phyloP scores from a whole-genome alignment of 2,888 invertebrate genomes.

The Junonia oenone region DNA sequence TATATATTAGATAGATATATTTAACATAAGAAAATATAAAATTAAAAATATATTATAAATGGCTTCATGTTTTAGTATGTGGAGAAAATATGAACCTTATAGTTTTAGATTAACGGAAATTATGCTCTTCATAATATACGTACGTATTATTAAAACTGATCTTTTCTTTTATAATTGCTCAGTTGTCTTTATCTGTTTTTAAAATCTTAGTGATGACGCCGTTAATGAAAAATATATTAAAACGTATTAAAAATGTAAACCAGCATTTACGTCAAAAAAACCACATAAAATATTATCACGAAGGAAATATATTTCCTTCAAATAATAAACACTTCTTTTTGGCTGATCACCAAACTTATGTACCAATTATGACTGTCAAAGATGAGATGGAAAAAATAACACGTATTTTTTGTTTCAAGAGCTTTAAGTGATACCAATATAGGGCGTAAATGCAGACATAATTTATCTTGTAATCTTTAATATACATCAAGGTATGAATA shows the following conservation, averaged over 20 bases:
- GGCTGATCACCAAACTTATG: slow-evolving; percentile 18
- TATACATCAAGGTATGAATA: neutral
- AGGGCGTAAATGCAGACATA: neutral
- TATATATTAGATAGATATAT: too few relatives aligned
- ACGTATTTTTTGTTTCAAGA: neutral
- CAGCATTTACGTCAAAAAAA: neutral
- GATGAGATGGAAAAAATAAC: slow-evolving; percentile 4
- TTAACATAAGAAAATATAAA: too few relatives aligned
- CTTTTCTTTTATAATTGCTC: too few relatives aligned
- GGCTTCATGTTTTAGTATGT: too few relatives aligned
- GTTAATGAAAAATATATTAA: too few relatives aligned
- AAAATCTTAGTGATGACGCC: too few relatives aligned
- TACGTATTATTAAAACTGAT: too few relatives aligned
- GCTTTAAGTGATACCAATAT: neutral
- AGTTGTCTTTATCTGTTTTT: too few relatives aligned
- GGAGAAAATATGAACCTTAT: too few relatives aligned
- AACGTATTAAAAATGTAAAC: neutral
- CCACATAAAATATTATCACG: neutral
- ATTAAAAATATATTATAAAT: too few relatives aligned
- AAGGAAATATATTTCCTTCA: slow-evolving; percentile 2
- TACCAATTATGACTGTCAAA: slow-evolving; percentile 14
- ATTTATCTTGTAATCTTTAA: neutral
- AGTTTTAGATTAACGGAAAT: too few relatives aligned
- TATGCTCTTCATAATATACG: too few relatives aligned
- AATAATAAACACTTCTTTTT: slow-evolving; percentile 6